Conservation (phyloP, 2,113 vertebrate genomes). For the Coryphaenoides rupestris region DNA sequence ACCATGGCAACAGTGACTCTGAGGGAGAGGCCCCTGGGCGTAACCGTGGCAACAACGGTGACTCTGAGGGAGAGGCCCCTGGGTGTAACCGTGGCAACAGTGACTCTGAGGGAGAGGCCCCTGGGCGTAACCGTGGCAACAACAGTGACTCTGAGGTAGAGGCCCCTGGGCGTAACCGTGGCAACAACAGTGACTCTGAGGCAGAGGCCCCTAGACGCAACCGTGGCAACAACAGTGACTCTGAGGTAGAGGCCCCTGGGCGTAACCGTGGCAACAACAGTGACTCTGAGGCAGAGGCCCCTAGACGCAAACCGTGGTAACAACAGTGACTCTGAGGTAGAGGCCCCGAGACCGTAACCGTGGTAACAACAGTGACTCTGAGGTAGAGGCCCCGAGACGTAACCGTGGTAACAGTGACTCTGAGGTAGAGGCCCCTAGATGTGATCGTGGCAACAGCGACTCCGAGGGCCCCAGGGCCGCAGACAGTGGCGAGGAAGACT, state of each 20-base stretch:
- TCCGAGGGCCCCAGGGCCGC: conserved; percentile 40
- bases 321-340: neutral
- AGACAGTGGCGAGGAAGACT: conserved; percentile 72
- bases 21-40: no score
- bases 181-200: conserved; percentile 52
- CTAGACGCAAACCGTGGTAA: no score
- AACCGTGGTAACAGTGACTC: no score
- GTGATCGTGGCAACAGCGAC: no score
- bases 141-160: conserved; percentile 31
- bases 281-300: no score
- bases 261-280: conserved; percentile 6
- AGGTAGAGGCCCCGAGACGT: no score
- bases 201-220: conserved; percentile 8
- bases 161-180: neutral
- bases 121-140: neutral
- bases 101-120: conserved; percentile 57
- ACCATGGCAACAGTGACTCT: no score
- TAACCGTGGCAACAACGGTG: no score
- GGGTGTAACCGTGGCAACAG: conserved; percentile 53
- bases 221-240: conserved; percentile 35
- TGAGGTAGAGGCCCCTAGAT: no score
- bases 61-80: no score
- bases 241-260: conserved; percentile 29
- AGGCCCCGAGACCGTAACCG: no score
- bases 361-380: no score